phyloP scores from a whole-genome alignment of 1,140 invertebrate genomes.

The Drosophila ficusphila region DNA sequence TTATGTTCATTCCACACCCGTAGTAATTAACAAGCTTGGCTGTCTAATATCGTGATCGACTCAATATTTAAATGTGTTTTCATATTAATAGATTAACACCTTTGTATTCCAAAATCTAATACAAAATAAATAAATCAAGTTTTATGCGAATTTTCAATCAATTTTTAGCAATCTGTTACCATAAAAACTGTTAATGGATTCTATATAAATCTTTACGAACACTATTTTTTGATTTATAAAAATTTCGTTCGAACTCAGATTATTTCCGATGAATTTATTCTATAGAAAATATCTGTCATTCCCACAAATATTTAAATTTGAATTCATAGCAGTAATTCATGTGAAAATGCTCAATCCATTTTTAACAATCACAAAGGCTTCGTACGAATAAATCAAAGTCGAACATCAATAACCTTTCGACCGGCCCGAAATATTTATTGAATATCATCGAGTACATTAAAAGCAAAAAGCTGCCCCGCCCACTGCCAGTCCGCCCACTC shows the following conservation, averaged over 20 bases:
- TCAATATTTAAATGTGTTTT: not conserved
- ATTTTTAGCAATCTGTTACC: not conserved
- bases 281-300: too few relatives aligned
- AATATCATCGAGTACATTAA: conserved; percentile 74
- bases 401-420: conserved; percentile 18
- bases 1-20: conserved; percentile 20
- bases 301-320: too few relatives aligned
- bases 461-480: conserved; percentile 15
- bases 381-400: conserved; percentile 30
- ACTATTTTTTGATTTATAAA: too few relatives aligned
- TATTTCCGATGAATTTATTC: too few relatives aligned
- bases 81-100: not conserved
- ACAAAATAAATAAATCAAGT: not conserved
- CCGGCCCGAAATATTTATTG: conserved; percentile 57
- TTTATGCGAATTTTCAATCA: not conserved
- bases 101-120: not conserved
- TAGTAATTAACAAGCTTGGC: conserved; percentile 11
- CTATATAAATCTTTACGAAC: too few relatives aligned
- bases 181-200: too few relatives aligned
- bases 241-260: too few relatives aligned
- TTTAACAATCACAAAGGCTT: not conserved
- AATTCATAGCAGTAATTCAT: not conserved
- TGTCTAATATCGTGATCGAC: not conserved
- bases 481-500: not conserved
- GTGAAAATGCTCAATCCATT: conserved; percentile 1